These are phyloP conservation scores for Philereme vetulata DNA, from an alignment of 2,888 invertebrate species.

Conservation along the genomic window DNA sequence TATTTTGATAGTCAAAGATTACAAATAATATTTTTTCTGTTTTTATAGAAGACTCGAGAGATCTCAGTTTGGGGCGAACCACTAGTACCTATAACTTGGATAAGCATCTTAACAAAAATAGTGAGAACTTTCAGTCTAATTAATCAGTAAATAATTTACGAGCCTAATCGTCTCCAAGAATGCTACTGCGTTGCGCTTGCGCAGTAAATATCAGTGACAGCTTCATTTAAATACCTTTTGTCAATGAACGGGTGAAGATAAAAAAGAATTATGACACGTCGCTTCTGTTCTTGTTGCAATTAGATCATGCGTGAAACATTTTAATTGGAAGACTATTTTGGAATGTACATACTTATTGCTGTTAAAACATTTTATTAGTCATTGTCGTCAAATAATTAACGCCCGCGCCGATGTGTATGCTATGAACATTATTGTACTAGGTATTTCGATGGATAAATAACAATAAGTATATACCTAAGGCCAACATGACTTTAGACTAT, in stretches of 20 bases:
- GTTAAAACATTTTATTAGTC: too few relatives aligned
- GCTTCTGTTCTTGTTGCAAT: conserved; percentile 67
- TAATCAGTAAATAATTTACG: conserved; percentile 51
- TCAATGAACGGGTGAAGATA: conserved; percentile 83
- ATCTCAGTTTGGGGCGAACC: too few relatives aligned
- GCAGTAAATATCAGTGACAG: conserved; percentile 82
- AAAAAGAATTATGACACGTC: conserved; percentile 79
- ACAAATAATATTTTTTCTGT: too few relatives aligned
- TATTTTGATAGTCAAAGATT: too few relatives aligned
- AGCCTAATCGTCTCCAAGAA: conserved; percentile 63
- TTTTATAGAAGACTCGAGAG: too few relatives aligned
- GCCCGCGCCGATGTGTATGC: too few relatives aligned
- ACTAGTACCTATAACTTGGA: background rate
- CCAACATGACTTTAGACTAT: too few relatives aligned
- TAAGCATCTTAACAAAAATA: background rate
- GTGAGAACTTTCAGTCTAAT: conserved; percentile 41
- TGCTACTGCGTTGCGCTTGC: conserved; percentile 55
- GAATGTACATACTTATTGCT: background rate
- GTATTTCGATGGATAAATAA: too few relatives aligned
- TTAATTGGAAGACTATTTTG: conserved; percentile 63
- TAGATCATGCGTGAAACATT: conserved; percentile 73
- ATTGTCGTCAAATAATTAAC: too few relatives aligned
- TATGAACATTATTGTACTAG: too few relatives aligned
- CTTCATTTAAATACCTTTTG: conserved; percentile 84
- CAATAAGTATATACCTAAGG: too few relatives aligned